phyloP scores from a whole-genome alignment of 2,888 invertebrate species.

The Pantelozetes paolii region DNA sequence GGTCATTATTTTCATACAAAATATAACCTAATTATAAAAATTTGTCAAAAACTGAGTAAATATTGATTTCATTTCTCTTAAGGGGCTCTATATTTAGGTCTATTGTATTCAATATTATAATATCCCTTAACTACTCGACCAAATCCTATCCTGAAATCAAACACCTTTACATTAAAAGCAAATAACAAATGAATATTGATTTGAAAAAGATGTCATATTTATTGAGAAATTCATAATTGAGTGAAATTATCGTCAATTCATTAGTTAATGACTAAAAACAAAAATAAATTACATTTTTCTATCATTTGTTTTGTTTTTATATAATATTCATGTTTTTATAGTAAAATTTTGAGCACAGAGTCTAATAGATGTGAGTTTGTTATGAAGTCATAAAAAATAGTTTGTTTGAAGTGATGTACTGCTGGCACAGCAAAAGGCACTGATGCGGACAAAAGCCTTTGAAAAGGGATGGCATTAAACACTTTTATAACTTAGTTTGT shows the following conservation, averaged over 20 bases:
- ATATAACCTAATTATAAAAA: too few relatives aligned
- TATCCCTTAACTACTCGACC: not conserved
- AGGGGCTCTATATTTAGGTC: too few relatives aligned
- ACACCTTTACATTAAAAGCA: not conserved
- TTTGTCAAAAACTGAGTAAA: too few relatives aligned
- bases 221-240: too few relatives aligned
- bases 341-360: not conserved
- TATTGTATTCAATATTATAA: too few relatives aligned
- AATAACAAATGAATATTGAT: too few relatives aligned
- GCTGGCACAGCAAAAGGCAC: conserved; percentile 18
- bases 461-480: not conserved
- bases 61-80: too few relatives aligned
- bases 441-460: conserved; percentile 12
- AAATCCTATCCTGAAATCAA: not conserved
- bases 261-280: too few relatives aligned
- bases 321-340: not conserved
- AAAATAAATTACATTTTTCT: too few relatives aligned
- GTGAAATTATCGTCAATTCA: too few relatives aligned
- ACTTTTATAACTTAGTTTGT: conserved; percentile 12
- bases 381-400: not conserved
- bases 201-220: too few relatives aligned
- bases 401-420: not conserved
- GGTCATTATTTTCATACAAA: too few relatives aligned
- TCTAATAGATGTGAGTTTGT: not conserved
- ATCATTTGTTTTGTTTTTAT: not conserved